Percentiles rank a stretch among this genome's conserved stretches.
phyloP scores from a whole-genome alignment of 2,888 invertebrate species.

The Oscheius sp. region DNA sequence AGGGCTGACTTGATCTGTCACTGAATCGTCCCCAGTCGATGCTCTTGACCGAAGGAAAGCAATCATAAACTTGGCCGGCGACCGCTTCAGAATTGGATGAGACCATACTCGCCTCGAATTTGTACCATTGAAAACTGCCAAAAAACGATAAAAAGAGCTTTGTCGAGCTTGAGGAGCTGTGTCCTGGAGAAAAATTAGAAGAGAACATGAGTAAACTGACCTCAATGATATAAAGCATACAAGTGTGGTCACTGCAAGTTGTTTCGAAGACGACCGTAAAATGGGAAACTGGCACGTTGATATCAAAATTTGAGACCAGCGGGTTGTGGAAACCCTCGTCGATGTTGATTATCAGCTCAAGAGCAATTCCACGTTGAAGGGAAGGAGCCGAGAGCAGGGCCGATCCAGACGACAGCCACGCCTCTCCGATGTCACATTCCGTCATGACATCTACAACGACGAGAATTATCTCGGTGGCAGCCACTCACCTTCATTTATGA shows the following conservation, averaged over 20 bases:
- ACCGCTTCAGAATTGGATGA: constrained; percentile 58
- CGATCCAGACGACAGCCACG: constrained; percentile 77
- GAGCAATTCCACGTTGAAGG: constrained; percentile 76
- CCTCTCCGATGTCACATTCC: constrained; percentile 68
- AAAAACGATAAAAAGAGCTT: constrained; percentile 57
- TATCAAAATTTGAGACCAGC: constrained; percentile 60
- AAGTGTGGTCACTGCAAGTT: constrained; percentile 75
- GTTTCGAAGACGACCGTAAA: constrained; percentile 77
- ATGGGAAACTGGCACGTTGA: constrained; percentile 74
- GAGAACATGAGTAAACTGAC: constrained; percentile 64
- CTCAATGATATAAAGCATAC: constrained; percentile 77
- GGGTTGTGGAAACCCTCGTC: constrained; percentile 74
- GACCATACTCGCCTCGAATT: constrained; percentile 57
- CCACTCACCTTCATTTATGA: constrained; percentile 73
- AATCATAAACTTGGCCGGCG: constrained; percentile 62
- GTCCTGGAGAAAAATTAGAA: constrained; percentile 32
- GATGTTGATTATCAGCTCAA: constrained; percentile 76
- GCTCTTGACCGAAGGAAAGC: constrained; percentile 69
- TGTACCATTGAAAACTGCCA: constrained; percentile 68
- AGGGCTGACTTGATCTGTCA: constrained; percentile 69
- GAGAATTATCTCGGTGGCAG: not conserved
- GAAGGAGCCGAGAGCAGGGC: constrained; percentile 77
- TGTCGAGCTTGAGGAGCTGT: constrained; percentile 38
- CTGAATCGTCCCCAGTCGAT: constrained; percentile 55
- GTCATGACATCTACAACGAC: constrained; percentile 43